phyloP scores from a whole-genome alignment of 2,113 vertebrate genomes.

The Propithecus coquereli region DNA sequence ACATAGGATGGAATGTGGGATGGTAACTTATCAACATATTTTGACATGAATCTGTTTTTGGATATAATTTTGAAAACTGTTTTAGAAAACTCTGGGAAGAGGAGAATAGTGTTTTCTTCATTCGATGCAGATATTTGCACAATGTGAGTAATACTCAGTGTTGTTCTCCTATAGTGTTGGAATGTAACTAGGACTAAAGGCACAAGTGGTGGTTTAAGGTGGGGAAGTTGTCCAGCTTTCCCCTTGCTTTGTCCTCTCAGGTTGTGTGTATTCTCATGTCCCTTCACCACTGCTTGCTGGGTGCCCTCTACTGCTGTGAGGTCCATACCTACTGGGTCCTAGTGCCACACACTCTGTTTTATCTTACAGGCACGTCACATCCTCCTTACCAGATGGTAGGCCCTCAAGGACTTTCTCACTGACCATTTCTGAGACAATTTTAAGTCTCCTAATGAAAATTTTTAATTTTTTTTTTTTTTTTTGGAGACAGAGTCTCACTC shows the following conservation, averaged over 20 bases:
- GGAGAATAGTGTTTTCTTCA: constrained; percentile 95
- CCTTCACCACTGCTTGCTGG: neutral
- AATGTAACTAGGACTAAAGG: neutral
- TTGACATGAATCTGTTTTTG: constrained; percentile 96
- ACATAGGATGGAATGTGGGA: constrained; percentile 95
- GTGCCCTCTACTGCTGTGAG: neutral
- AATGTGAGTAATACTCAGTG: constrained; percentile 87
- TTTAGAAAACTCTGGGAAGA: constrained; percentile 89
- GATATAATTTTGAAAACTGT: constrained; percentile 94
- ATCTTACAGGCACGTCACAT: neutral
- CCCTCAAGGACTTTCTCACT: neutral
- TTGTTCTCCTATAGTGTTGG: neutral
- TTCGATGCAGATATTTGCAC: constrained; percentile 97
- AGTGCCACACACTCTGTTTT: neutral
- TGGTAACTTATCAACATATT: constrained; percentile 93
- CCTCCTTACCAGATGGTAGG: neutral
- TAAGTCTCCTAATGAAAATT: neutral
- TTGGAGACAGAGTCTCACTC: no score
- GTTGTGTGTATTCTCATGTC: neutral
- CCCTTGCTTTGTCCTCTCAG: neutral
- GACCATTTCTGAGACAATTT: neutral
- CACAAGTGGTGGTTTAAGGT: neutral
- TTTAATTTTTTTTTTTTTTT: neutral
- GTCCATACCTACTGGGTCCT: neutral
- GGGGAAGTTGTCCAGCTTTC: neutral